Evolutionary conservation across 1,140 invertebrate genomes (phyloP), one percentile per base, ranked within the genome.

Genomic region (Orchestia grillus): DNA sequence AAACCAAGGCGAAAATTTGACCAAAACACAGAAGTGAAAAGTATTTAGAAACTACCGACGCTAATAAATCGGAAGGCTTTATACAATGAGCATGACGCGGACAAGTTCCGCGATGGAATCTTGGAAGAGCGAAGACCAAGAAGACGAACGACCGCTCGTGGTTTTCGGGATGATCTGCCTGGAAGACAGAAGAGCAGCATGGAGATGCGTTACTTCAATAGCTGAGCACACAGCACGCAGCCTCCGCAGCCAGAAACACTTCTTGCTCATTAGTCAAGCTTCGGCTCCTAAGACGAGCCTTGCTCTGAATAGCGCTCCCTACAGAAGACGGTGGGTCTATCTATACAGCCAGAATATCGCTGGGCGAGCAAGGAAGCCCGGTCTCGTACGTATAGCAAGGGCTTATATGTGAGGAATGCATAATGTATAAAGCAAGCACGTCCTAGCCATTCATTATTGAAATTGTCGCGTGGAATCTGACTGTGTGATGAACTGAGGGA

Each of bases 221-320:
- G 92, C 92, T 45, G 16, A 45, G 44, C 92, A 44, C 19, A 94
- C 43, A 90, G 88, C 88, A 43, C 44, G 36, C 44, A 94, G 43
- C 92, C 16, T 43, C 40, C 44, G 6, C 43, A 47, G 8, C 16
- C 44, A 19, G 92, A 47, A 94, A 94, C 92, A 94, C 92, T 45
- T 44, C 44, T 28, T 11, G 43, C 92, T 94, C 92, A 94, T 94
- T 94, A 94, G 92, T 94, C 92, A 94, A 45, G 92, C 92, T 94
- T 94, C 92, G 43, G 44, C 11, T 91, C 40, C 92, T 47, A 43
- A 94, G 92, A 94, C 43, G 44, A 44, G 92, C 4, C 92, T 42
- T 44, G 19, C 92, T 44, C 43, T 94, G 92, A 90, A 90, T 90
- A 90, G 88, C 62, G 62, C 62, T 3, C 62, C 62, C 15, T 23